Conservation (phyloP, 1,140 invertebrate species). For the Goniozus legneri region DNA sequence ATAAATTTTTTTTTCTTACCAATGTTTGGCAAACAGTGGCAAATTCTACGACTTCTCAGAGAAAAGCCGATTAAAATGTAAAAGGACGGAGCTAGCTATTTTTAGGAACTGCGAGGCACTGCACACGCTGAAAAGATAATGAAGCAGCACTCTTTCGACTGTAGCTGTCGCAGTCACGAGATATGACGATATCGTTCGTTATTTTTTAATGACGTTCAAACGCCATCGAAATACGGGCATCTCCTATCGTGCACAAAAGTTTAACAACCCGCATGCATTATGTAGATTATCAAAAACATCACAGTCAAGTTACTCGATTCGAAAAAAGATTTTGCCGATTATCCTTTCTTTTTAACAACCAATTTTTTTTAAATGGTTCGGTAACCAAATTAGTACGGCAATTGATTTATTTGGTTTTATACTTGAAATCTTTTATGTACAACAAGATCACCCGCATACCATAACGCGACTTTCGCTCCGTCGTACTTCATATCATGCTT, state of each 20-base stretch:
- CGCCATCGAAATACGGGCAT: slow-evolving; percentile 8
- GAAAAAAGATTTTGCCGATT: slow-evolving; percentile 22
- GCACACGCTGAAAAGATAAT: slow-evolving; percentile 18
- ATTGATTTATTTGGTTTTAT: slow-evolving; percentile 3
- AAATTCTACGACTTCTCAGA: too few relatives aligned
- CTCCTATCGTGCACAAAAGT: neutral
- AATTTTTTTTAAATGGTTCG: neutral
- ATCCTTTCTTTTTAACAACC: too few relatives aligned
- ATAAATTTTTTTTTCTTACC: too few relatives aligned
- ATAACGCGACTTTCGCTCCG: too few relatives aligned
- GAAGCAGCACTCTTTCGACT: too few relatives aligned
- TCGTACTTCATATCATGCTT: too few relatives aligned
- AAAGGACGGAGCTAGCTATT: slow-evolving; percentile 34
- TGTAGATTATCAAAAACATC: slow-evolving; percentile 43
- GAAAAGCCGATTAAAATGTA: slow-evolving; percentile 17
- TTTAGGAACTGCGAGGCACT: slow-evolving; percentile 39
- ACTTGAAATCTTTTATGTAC: slow-evolving; percentile 11
- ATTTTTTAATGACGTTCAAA: too few relatives aligned
- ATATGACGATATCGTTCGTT: too few relatives aligned
- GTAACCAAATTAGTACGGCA: slow-evolving; percentile 9
- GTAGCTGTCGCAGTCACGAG: too few relatives aligned
- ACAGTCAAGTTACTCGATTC: slow-evolving; percentile 40
- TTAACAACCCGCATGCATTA: slow-evolving; percentile 15
- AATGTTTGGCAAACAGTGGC: too few relatives aligned
- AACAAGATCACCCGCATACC: too few relatives aligned